Evolutionary conservation across 2,888 invertebrate species (phyloP), one percentile per base, ranked within the genome.

Genomic region (Rhopalosiphum nymphaeae): DNA sequence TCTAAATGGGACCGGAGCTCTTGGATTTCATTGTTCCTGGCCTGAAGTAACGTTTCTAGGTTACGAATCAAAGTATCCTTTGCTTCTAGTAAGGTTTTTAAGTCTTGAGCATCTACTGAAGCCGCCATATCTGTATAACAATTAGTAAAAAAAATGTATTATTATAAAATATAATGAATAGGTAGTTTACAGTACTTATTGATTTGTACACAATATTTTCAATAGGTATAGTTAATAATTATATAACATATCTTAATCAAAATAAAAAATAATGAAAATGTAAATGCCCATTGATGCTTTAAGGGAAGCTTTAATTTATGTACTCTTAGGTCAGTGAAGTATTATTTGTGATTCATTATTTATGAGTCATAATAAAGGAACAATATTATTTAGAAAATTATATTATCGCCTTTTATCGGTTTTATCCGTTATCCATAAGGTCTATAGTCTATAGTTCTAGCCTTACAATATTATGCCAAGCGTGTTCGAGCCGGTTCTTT

Each of bases 1-100:
- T 98, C 98, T 95, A 98, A 96, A 96, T 98, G 98, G 95, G 98
- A 98, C 95, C 98, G 97, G 95, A 99, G 96, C 95, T 98, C 98
- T 95, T 97, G 96, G 95, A 98, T 98, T 96, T 98, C 98, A 95
- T 97, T 97, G 95, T 98, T 98, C 95, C 97, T 97, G 95, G 97
- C 96, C 95, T 97, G 97, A 84, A 98, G 96, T 95, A 97, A 96
- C 95, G 97, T 96, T 96, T 98, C 97, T 95, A 99, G 96, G 95
- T 98, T 97, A 95, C 97, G 97, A 95, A 99, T 98, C 95, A 97
- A 97, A 94, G 97, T 97, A 95, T 98, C 98, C 96, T 97, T 97
- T 95, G 96, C 95, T 89, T 96, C 96, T 94, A 97, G 95, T 78
- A 96, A 94, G 26, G 95, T 95, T 95, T 96, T 96, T 95, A 96